Conservation (phyloP, 1,140 invertebrate species). For the Monomorium pharaonis region DNA sequence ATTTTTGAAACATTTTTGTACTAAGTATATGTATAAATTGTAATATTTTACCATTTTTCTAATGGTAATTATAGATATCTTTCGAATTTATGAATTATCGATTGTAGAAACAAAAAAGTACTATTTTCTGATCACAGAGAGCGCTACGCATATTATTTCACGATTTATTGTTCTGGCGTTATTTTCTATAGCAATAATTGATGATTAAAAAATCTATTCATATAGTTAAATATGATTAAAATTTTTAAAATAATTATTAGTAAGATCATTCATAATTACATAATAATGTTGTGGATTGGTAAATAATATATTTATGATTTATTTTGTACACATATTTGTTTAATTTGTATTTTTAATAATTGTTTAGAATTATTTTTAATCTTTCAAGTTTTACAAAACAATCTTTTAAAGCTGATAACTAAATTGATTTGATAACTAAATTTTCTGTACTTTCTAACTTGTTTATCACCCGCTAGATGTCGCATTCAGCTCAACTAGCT, state of each 20-base stretch:
- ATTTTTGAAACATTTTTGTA: too few species aligned
- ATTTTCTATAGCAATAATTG: not conserved
- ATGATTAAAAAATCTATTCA: not conserved
- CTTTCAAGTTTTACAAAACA: not conserved
- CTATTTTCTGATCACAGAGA: constrained; percentile 1
- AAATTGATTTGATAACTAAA: not conserved
- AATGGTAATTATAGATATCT: not conserved
- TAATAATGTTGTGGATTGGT: not conserved
- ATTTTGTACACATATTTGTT: not conserved
- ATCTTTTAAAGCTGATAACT: not conserved
- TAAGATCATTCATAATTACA: not conserved
- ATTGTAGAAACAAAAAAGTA: not conserved
- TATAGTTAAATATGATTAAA: not conserved
- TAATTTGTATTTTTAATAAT: not conserved
- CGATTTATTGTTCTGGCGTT: not conserved
- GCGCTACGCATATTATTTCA: not conserved
- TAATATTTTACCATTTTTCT: not conserved
- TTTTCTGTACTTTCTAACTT: not conserved
- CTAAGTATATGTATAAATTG: not conserved
- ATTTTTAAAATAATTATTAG: not conserved
- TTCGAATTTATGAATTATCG: not conserved
- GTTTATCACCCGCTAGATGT: constrained; percentile 12
- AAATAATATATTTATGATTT: not conserved
- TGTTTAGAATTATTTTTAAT: not conserved
- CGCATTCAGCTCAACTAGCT: not conserved